Percentiles rank a stretch among this genome's conserved stretches.
These are phyloP conservation scores for Ictalurus furcatus DNA, from an alignment of 2,113 vertebrate species.

Conservation along the genomic window DNA sequence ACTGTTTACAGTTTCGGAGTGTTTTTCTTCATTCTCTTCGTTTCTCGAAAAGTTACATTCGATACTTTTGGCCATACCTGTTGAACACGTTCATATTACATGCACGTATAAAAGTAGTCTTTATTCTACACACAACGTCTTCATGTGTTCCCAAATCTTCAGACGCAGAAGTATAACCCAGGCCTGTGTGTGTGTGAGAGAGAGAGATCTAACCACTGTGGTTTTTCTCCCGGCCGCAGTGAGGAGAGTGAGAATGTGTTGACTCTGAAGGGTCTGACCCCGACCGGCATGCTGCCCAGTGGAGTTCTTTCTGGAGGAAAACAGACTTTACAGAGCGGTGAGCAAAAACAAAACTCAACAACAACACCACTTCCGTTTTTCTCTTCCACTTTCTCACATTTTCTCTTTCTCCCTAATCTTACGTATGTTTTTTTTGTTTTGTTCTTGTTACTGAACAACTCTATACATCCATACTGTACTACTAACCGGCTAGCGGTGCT, in stretches of 20 bases:
- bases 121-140: neutral
- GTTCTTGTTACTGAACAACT: constrained; percentile 9
- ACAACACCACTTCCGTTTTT: constrained; percentile 17
- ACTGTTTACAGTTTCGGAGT: too few relatives aligned
- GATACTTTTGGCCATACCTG: neutral
- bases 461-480: constrained; percentile 17
- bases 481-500: constrained; percentile 49
- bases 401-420: neutral
- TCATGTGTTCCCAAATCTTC: neutral
- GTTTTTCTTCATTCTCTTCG: too few relatives aligned
- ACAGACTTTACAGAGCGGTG: constrained; percentile 81
- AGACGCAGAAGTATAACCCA: neutral
- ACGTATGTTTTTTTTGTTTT: neutral
- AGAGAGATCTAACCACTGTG: neutral
- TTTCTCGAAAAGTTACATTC: too few relatives aligned
- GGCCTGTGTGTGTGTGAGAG: neutral
- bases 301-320: constrained; percentile 80
- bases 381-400: neutral
- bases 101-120: neutral
- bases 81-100: neutral
- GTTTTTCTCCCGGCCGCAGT: constrained; percentile 52
- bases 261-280: constrained; percentile 81
- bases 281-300: constrained; percentile 81
- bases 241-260: constrained; percentile 84
- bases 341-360: constrained; percentile 51